These are phyloP conservation scores for Dissostichus mawsoni DNA, from an alignment of 2,113 vertebrate genomes.

Conservation along the genomic window DNA sequence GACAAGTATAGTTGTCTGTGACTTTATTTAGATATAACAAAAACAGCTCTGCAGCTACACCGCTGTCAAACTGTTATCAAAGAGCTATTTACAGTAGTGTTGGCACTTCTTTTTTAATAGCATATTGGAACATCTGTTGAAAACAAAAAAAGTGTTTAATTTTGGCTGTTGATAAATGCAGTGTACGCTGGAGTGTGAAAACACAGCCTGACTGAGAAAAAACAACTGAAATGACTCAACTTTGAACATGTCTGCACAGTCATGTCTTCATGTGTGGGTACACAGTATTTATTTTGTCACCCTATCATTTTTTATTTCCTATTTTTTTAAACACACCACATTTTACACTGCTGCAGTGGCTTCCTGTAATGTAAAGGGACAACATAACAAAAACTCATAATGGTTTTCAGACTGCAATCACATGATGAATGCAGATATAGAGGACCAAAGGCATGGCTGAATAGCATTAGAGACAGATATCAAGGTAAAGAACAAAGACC, in stretches of 20 bases:
- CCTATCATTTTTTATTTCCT: neutral
- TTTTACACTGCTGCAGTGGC: neutral
- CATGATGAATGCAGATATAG: neutral
- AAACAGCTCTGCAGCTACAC: slow-evolving; percentile 41
- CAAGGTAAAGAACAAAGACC: slow-evolving; percentile 7
- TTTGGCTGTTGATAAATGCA: slow-evolving; percentile 56
- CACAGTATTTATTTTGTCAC: neutral
- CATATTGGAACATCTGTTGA: slow-evolving; percentile 37
- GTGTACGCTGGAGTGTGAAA: slow-evolving; percentile 39
- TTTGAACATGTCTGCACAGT: slow-evolving; percentile 23
- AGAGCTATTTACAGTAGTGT: slow-evolving; percentile 66
- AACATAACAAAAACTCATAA: neutral
- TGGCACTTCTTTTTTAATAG: slow-evolving; percentile 43
- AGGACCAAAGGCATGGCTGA: slow-evolving; percentile 9
- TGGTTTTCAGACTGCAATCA: slow-evolving; percentile 3
- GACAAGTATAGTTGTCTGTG: slow-evolving; percentile 52
- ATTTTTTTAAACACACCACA: neutral
- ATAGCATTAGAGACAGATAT: neutral
- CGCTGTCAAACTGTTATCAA: slow-evolving; percentile 71
- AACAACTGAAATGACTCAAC: slow-evolving; percentile 25
- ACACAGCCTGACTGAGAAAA: neutral
- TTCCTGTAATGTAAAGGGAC: neutral
- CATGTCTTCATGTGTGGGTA: slow-evolving; percentile 3
- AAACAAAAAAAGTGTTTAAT: slow-evolving; percentile 64
- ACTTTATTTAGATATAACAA: slow-evolving; percentile 75